Percentiles rank a stretch among this genome's conserved stretches.
Conservation (phyloP, 35 echinoderm and acorn worm genomes). For the Lytechinus pictus region DNA sequence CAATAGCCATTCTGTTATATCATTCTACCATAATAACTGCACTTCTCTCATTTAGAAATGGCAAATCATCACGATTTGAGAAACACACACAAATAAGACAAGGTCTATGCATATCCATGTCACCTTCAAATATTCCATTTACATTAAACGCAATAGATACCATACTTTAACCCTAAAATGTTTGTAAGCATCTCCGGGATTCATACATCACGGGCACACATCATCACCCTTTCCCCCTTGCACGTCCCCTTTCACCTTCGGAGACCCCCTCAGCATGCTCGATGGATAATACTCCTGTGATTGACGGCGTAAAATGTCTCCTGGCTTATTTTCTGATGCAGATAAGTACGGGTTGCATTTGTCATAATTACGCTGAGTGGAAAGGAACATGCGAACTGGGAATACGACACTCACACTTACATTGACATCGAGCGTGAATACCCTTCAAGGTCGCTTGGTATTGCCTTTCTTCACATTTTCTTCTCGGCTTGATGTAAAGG, state of each 20-base stretch:
- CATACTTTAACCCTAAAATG: too few species aligned
- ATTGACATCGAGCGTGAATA: not conserved
- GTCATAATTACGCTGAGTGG: not conserved
- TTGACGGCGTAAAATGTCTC: not conserved
- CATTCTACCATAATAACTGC: too few species aligned
- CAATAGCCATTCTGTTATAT: too few species aligned
- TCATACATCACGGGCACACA: not conserved
- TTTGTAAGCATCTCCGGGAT: too few species aligned
- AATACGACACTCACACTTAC: not conserved
- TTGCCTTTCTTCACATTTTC: not conserved
- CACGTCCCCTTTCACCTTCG: not conserved
- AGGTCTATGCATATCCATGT: not conserved
- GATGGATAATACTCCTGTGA: not conserved
- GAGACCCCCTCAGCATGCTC: not conserved
- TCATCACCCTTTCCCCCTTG: not conserved
- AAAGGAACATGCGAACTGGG: not conserved
- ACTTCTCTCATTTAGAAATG: too few species aligned
- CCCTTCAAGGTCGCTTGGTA: not conserved
- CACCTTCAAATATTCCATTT: not conserved
- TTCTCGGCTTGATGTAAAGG: not conserved
- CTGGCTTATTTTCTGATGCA: not conserved
- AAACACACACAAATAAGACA: too few species aligned
- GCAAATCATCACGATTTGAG: too few species aligned
- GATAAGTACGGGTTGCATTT: slow-evolving; percentile 3
- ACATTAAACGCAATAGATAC: too few species aligned